Evolutionary conservation across 2,888 invertebrate genomes (phyloP), one percentile per base, ranked within the genome.

Genomic region (Gibbula magus): DNA sequence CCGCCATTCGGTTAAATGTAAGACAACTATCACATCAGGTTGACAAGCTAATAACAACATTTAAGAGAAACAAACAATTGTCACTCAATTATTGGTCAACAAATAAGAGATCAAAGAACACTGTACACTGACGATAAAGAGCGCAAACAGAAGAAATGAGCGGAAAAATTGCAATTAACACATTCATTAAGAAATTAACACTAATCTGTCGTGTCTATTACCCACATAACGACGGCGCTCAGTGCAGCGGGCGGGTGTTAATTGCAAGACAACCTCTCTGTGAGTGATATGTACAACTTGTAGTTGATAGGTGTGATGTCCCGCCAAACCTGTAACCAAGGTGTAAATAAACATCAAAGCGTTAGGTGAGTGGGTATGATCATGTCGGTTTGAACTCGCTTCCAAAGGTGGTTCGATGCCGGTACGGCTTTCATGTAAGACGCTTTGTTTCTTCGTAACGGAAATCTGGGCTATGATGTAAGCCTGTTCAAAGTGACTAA

Each of bases 161-260:
- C 39, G 35, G 70, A 16, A 70, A 70, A 70, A 35, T 70, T 70
- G 70, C 70, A 70, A 70, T 70, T 70, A 70, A 70, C 70, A 35
- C 70, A 20, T 70, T 70, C 70, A 70, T 70, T 70, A 70, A 39
- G 70, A 70, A 70, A 70, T 70, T 70, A 35, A 70, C 70, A 70
- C 70, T 70, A 35, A 70, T 70, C 70, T 35, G 39, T 39, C 20
- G 70, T 70, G 39, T 32, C 70, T 39, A 70, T 70, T 70, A 70
- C 70, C 1, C 70, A 5, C n/a, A n/a, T 20, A n/a, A 35, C 20
- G 18, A n/a, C 35, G 70, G 20, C 39, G 20, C 32, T n/a, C 29
- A 10, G 35, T 70, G 20, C 32, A 20, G 32, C 32, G 70, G 20
- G 16, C n/a, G 29, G 39, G 70, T 70, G 70, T 70, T 39, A 70